Evolutionary conservation across 2,797 vertebrate genomes (phyloP).

Genomic region (Sus cebifrons): DNA sequence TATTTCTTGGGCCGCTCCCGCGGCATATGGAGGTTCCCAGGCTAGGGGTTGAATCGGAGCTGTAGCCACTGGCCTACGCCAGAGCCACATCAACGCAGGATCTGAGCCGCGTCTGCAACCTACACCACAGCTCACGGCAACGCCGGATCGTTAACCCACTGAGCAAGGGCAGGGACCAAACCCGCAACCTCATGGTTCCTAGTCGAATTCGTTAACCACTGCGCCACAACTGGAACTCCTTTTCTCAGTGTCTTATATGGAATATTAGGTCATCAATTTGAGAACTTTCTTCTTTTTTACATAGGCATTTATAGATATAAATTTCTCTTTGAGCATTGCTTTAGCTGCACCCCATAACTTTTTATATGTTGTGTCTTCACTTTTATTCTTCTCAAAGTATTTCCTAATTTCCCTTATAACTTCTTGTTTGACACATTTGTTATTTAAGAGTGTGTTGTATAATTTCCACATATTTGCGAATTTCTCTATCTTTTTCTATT

Average conservation of each 20-base stretch:
- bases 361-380: not conserved
- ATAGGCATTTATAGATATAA: not conserved
- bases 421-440: not conserved
- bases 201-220: no score
- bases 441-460: not conserved
- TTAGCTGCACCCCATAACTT: not conserved
- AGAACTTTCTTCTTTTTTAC: not conserved
- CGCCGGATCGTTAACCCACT: no score
- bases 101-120: no score
- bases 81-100: no score
- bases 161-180: no score
- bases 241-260: not conserved
- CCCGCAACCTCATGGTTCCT: no score
- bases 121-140: no score
- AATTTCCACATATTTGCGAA: not conserved
- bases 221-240: no score
- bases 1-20: no score
- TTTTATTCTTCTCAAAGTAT: not conserved
- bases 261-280: not conserved
- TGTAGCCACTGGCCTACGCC: no score
- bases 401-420: not conserved
- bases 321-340: not conserved
- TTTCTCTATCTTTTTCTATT: not conserved
- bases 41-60: no score
- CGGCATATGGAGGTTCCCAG: no score